phyloP scores from a whole-genome alignment of 1,140 invertebrate species.

The Chelonus insularis region DNA sequence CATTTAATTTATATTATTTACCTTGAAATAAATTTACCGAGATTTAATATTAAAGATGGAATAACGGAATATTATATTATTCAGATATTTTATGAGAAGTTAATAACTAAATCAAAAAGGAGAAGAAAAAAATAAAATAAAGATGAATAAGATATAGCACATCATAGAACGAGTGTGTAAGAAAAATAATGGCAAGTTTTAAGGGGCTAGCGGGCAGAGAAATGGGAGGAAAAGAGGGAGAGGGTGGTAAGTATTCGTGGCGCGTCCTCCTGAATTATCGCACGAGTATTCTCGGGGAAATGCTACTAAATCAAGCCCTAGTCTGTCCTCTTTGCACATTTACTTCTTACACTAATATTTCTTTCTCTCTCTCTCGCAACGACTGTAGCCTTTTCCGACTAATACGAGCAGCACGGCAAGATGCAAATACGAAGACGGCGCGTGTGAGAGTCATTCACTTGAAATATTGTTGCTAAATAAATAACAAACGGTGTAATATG shows the following conservation, averaged over 20 bases:
- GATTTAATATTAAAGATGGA: too few species aligned
- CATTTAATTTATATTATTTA: too few species aligned
- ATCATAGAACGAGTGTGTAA: conserved; percentile 32
- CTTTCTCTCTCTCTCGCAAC: conserved; percentile 18
- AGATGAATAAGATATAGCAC: conserved; percentile 3
- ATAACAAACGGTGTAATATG: conserved; percentile 54
- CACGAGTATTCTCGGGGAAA: conserved; percentile 51
- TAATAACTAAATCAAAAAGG: not conserved
- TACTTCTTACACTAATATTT: conserved; percentile 2
- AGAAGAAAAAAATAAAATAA: not conserved
- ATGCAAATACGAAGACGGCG: conserved; percentile 46
- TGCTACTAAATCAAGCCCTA: conserved; percentile 50
- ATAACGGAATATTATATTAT: too few species aligned
- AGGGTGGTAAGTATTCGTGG: conserved; percentile 48
- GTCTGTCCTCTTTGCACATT: conserved; percentile 37
- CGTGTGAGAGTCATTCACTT: conserved; percentile 46
- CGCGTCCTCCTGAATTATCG: conserved; percentile 53
- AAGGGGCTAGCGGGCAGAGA: conserved; percentile 22
- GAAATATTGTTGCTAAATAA: conserved; percentile 55
- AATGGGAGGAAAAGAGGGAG: conserved; percentile 24
- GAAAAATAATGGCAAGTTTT: conserved; percentile 41
- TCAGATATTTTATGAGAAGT: not conserved
- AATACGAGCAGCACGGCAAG: conserved; percentile 30
- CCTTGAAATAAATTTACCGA: too few species aligned
- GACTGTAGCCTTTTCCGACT: conserved; percentile 22